Base-by-base conservation (phyloP, 2,888 invertebrate genomes). In the Xylophagus ater region DNA sequence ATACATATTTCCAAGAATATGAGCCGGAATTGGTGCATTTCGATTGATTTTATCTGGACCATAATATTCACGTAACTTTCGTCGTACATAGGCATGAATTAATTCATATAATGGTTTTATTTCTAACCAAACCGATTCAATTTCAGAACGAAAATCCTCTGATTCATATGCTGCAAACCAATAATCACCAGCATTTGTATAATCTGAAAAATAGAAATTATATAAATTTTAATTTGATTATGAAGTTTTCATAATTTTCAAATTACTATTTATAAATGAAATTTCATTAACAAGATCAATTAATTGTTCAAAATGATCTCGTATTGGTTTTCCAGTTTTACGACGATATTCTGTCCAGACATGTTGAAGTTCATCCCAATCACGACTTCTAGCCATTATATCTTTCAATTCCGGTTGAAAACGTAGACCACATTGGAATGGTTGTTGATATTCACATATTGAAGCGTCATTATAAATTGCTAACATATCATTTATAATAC, bases 261-360 rank as follows among this genome's bases (percentile, higher is more conserved):
- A 71, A 81, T 72, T 66, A 88, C 89, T 87, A 50, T 88, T 88
- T 5, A 80, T 66, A 53, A 70, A 70, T 0, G 87, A 83, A 4
- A 85, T 85, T 44, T 86, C 81, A 51, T 87, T 87, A 41, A 83
- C 83, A 32, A 88, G 58, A 37, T 80, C 78, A 1, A 81, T 77
- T 41, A 88, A 65, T 60, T 88, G 85, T 44, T 85, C 82, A 51
- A 80, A 89, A 21, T 82, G 66, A 48, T 87, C 85, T 45, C 82
- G 71, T 58, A 87, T 74, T 51, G 83, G 73, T 40, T 80, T 74
- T 0, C 84, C 87, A 1, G 89, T 86, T 47, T 84, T 80, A 49
- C 92, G 71, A 50, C 90, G 73, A 84, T 90, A 94, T 57, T 88
- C 87, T 0, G 81, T 77, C 94, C 94, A 94, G 0, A 80, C 76